phyloP scores from a whole-genome alignment of 2,797 vertebrate species.

The Macropodus opercularis region DNA sequence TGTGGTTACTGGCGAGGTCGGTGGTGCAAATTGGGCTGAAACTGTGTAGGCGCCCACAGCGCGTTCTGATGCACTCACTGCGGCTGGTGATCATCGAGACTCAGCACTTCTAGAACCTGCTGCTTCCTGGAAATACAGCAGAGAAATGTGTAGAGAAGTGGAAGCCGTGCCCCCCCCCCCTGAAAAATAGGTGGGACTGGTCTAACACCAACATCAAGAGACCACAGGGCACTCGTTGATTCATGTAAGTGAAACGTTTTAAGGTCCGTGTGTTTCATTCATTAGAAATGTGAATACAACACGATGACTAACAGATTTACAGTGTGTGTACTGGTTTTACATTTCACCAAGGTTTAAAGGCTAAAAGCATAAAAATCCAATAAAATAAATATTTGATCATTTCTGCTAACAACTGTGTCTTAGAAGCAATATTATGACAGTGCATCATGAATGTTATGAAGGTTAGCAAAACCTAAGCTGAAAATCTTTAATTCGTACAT shows the following conservation, averaged over 20 bases:
- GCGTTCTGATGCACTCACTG: conserved; percentile 57
- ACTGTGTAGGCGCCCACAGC: conserved; percentile 70
- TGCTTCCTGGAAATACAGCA: conserved; percentile 71
- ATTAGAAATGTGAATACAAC: background rate
- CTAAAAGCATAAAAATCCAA: background rate
- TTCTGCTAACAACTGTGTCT: background rate
- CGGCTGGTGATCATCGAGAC: conserved; percentile 55
- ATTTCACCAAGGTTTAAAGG: background rate
- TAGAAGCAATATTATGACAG: background rate
- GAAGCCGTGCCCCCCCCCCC: conserved; percentile 23
- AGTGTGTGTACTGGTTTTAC: background rate
- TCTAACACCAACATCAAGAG: background rate
- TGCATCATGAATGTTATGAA: background rate
- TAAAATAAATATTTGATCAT: background rate
- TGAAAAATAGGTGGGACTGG: background rate
- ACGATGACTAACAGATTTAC: background rate
- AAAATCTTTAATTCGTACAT: too few relatives aligned
- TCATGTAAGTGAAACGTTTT: background rate
- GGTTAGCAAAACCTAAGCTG: too few relatives aligned
- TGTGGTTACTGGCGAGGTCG: conserved; percentile 58
- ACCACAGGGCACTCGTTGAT: conserved; percentile 3
- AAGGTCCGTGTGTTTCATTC: conserved; percentile 23
- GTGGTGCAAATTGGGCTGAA: conserved; percentile 62
- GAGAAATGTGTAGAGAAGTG: conserved; percentile 39
- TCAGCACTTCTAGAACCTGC: conserved; percentile 58